phyloP scores from a whole-genome alignment of 2,113 vertebrate genomes.

The Labeo rohita region DNA sequence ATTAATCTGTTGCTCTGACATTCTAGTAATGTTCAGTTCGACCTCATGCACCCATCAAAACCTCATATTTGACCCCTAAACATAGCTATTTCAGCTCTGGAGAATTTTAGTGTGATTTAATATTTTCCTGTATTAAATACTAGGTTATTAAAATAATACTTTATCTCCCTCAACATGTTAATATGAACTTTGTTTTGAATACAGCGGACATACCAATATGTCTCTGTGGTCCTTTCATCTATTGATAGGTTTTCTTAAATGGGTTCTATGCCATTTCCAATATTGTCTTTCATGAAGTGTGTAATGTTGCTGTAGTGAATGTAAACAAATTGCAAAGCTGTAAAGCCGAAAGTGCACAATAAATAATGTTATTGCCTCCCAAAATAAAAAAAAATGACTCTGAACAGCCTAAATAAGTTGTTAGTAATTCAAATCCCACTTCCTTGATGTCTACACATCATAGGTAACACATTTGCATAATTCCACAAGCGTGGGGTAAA shows the following conservation, averaged over 20 bases:
- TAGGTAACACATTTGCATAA: too few relatives aligned
- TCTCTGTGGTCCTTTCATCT: not conserved
- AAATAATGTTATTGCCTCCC: too few relatives aligned
- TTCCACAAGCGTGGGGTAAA: too few relatives aligned
- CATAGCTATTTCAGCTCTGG: conserved; percentile 3
- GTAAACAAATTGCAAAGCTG: too few relatives aligned
- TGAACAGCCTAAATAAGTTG: too few relatives aligned
- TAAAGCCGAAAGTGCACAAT: too few relatives aligned
- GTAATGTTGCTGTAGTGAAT: too few relatives aligned
- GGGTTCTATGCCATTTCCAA: too few relatives aligned
- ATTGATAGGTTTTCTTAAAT: conserved; percentile 47
- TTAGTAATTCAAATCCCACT: too few relatives aligned
- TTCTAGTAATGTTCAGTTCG: not conserved
- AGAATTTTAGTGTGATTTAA: not conserved
- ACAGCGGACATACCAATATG: conserved; percentile 52
- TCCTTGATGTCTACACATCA: too few relatives aligned
- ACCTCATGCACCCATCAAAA: not conserved
- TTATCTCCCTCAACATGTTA: not conserved
- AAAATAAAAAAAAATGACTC: too few relatives aligned
- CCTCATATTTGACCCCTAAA: not conserved
- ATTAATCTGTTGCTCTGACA: conserved; percentile 20
- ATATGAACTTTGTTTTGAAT: not conserved
- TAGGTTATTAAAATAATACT: not conserved
- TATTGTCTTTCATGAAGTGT: too few relatives aligned
- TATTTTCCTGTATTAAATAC: not conserved